Conservation (phyloP, 1,140 invertebrate species). For the Drosophila bocki region DNA sequence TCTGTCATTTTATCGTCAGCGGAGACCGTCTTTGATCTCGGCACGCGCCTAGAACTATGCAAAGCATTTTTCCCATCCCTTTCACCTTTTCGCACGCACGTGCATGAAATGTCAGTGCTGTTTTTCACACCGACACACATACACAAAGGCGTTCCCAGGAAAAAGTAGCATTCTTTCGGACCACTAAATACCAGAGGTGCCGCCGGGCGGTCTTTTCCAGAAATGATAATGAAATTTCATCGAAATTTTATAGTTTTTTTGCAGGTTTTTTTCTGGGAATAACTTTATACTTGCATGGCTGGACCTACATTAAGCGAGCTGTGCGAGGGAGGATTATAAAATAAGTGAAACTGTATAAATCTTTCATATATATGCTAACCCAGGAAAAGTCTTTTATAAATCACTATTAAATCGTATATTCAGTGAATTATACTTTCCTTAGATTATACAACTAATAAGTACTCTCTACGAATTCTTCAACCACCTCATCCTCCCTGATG, state of each 20-base stretch:
- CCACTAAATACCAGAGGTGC: constrained; percentile 30
- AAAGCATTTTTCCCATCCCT: constrained; percentile 56
- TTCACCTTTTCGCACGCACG: constrained; percentile 46
- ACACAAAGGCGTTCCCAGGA: constrained; percentile 8
- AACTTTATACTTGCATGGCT: constrained; percentile 19
- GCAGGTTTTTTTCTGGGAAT: constrained; percentile 4
- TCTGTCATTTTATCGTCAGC: constrained; percentile 70
- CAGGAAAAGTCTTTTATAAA: accelerated
- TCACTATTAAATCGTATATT: no score
- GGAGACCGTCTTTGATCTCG: constrained; percentile 63
- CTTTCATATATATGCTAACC: not conserved
- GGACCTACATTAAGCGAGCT: not conserved
- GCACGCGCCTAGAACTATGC: constrained; percentile 51
- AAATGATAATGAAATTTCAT: constrained; percentile 46
- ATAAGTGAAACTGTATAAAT: not conserved
- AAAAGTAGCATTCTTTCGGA: constrained; percentile 33
- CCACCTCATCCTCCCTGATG: not conserved
- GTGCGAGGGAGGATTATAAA: not conserved
- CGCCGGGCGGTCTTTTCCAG: not conserved
- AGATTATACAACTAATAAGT: no score
- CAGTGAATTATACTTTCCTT: no score
- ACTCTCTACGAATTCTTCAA: not conserved
- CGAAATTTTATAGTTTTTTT: constrained; percentile 48
- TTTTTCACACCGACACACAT: constrained; percentile 24
- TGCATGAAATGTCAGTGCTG: constrained; percentile 61